Base-by-base conservation (phyloP, 2,797 vertebrate genomes). In the Sarcophilus harrisii region DNA sequence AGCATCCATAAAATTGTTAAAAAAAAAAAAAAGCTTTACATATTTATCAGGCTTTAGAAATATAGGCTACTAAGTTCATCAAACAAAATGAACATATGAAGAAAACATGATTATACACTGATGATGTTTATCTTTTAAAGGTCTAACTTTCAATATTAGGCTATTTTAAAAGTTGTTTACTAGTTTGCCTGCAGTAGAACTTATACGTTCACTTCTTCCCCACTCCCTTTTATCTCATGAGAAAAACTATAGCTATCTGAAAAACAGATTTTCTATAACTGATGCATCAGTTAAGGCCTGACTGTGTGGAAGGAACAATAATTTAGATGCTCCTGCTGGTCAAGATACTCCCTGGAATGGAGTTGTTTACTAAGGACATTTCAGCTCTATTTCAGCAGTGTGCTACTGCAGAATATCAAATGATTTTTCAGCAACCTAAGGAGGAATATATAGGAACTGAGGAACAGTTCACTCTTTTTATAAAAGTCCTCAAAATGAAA, bases 221-320 rank as follows among this genome's bases (percentile, higher is more conserved):
- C n/a, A 27, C 57, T 29, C 57, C 13, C 12, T 49, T 21, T 89
- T 1, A 0, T 0, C 0, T 14, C 92, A 60, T 57, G 32, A 38
- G 14, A 60, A 66, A 73, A 55, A 52, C 54, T 54, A 29, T 0
- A 0, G 62, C 95, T 93, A 49, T 27, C 93, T 90, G 96, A 96
- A 97, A 93, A 93, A 93, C 94, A 59, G 92, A 97, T 92, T 97
- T 97, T 94, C 95, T 94, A 45, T 94, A 27, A 60, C 94, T 27
- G 96, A 3, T 54, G 54, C 27, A 0, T 3, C 10, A 6, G 52
- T 24, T 14, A 0, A 87, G 0, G 10, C 0, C 12, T n/a, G 27
- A 52, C 14, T 62, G 52, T 1, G 5, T 21, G 29, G 28, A 0
- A 49, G 73, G 18, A 49, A 87, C 9, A 10, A 49, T 45, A 24